phyloP scores from a whole-genome alignment of 1,140 invertebrate species.

The Hestina assimilis region DNA sequence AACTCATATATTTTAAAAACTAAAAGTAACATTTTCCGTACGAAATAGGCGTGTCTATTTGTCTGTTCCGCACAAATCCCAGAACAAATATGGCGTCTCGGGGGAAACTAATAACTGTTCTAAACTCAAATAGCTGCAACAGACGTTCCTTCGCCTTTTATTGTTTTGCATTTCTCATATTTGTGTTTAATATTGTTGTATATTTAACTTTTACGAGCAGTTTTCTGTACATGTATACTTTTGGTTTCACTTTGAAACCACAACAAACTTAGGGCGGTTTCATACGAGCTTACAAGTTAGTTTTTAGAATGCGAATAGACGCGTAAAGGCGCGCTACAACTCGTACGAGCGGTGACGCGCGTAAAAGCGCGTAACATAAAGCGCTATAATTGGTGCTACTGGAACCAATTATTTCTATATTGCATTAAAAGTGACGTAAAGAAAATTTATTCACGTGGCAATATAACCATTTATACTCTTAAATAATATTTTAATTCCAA shows the following conservation, averaged over 20 bases:
- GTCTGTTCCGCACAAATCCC: slow-evolving; percentile 12
- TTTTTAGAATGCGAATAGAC: too few relatives aligned
- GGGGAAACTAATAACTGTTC: slow-evolving; percentile 21
- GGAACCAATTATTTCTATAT: too few relatives aligned
- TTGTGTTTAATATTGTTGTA: slow-evolving; percentile 2
- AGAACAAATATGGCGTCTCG: slow-evolving; percentile 16
- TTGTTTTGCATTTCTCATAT: slow-evolving; percentile 14
- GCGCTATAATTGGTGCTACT: too few relatives aligned
- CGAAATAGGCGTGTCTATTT: slow-evolving; percentile 5
- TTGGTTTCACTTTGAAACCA: neutral
- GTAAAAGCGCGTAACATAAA: too few relatives aligned
- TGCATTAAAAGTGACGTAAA: too few relatives aligned
- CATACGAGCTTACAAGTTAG: neutral
- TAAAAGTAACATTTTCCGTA: neutral
- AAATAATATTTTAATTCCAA: too few relatives aligned
- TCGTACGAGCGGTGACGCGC: too few relatives aligned
- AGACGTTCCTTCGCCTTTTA: slow-evolving; percentile 9
- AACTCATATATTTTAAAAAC: slow-evolving; percentile 1
- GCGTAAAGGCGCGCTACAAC: too few relatives aligned
- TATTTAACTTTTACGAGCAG: neutral
- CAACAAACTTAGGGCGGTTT: neutral
- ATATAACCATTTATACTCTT: too few relatives aligned
- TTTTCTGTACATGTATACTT: neutral
- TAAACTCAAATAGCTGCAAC: slow-evolving; percentile 16
- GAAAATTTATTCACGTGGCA: too few relatives aligned